These are phyloP conservation scores for Lerista edwardsae DNA, from an alignment of 2,797 vertebrate species.

Conservation along the genomic window DNA sequence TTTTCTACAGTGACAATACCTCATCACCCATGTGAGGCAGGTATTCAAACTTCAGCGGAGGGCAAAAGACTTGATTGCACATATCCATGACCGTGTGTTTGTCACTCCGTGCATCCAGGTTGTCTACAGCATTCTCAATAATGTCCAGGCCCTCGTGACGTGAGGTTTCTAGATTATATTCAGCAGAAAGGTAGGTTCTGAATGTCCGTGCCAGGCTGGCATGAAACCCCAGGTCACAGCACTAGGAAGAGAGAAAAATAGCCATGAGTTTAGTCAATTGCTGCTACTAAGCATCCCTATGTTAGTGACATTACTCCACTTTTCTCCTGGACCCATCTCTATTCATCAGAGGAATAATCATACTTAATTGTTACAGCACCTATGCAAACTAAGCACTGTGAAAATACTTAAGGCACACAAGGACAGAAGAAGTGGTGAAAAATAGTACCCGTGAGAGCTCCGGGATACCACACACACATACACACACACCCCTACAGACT, in stretches of 20 bases:
- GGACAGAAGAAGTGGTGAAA: not conserved
- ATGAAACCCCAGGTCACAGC: conserved; percentile 95
- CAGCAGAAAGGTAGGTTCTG: conserved; percentile 95
- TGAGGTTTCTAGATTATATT: conserved; percentile 97
- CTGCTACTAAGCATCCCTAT: not conserved
- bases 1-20: conserved; percentile 69
- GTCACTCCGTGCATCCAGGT: conserved; percentile 93
- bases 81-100: conserved; percentile 97
- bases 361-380: not conserved
- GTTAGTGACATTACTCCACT: not conserved
- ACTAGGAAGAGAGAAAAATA: conserved; percentile 75
- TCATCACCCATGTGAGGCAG: conserved; percentile 98
- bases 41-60: conserved; percentile 95
- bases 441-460: not conserved
- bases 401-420: not conserved
- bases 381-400: not conserved
- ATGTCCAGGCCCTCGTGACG: conserved; percentile 95
- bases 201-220: conserved; percentile 93
- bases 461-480: too few relatives aligned
- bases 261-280: not conserved
- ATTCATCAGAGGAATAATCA: not conserved
- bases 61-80: conserved; percentile 96
- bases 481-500: not conserved
- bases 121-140: conserved; percentile 93
- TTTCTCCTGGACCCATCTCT: not conserved